A percentile compares a stretch with the other conserved stretches of the same genome.
phyloP scores from a whole-genome alignment of 2,797 vertebrate genomes.

The Siniperca undulata region DNA sequence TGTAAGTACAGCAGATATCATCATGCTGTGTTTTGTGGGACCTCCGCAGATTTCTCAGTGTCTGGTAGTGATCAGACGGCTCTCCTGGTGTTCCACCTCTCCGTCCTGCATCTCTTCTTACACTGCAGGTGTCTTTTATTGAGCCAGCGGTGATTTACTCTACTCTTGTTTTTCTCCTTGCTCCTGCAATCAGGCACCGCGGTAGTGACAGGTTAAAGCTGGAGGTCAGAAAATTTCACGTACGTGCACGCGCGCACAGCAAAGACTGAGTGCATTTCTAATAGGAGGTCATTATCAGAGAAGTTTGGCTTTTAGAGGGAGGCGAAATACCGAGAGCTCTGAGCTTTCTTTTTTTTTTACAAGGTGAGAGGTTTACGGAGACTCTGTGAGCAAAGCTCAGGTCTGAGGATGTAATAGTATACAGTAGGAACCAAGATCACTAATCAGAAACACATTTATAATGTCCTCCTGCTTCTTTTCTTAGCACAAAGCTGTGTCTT shows the following conservation, averaged over 20 bases:
- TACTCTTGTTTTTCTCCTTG: slow-evolving; percentile 66
- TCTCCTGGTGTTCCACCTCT: slow-evolving; percentile 75
- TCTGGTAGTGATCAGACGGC: slow-evolving; percentile 85
- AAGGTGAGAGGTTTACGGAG: slow-evolving; percentile 71
- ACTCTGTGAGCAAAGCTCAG: slow-evolving; percentile 47
- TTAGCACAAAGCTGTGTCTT: not conserved
- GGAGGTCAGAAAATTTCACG: slow-evolving; percentile 73
- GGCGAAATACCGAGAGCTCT: slow-evolving; percentile 43
- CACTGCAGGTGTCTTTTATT: slow-evolving; percentile 88
- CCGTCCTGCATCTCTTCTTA: slow-evolving; percentile 80
- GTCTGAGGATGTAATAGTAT: slow-evolving; percentile 67
- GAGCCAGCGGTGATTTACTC: slow-evolving; percentile 83
- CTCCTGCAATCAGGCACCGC: slow-evolving; percentile 76
- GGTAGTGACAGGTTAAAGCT: slow-evolving; percentile 85
- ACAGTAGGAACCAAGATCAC: slow-evolving; percentile 56
- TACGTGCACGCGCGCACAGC: slow-evolving; percentile 31
- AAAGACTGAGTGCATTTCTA: slow-evolving; percentile 61
- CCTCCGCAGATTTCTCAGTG: slow-evolving; percentile 63
- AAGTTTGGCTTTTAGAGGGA: slow-evolving; percentile 60
- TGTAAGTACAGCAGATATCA: slow-evolving; percentile 58
- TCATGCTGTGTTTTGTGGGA: slow-evolving; percentile 45
- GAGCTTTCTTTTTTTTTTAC: slow-evolving; percentile 52
- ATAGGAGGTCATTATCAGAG: slow-evolving; percentile 78
- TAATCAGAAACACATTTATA: slow-evolving; percentile 66
- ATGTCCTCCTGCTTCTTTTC: not conserved